A percentile compares a stretch with the other conserved stretches of the same genome.
Conservation (phyloP, 2,113 vertebrate species). For the Aegypius monachus region DNA sequence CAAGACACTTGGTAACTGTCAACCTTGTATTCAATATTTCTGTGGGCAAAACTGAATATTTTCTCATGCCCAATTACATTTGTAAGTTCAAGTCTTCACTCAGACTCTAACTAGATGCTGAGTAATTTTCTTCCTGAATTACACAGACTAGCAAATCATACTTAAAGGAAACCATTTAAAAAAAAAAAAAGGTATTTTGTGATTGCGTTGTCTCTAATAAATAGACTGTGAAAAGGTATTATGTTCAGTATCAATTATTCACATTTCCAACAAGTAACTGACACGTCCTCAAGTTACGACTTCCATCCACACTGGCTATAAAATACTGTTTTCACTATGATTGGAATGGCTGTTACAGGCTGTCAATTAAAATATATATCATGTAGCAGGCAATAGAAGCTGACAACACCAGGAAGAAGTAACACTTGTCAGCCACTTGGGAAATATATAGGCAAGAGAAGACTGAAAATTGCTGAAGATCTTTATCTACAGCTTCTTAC, state of each 20-base stretch:
- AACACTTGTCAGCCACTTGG: slow-evolving; percentile 28
- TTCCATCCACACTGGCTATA: slow-evolving; percentile 10
- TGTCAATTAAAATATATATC: slow-evolving; percentile 59
- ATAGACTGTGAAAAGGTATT: slow-evolving; percentile 28
- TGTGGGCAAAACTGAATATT: background rate
- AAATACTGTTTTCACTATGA: slow-evolving; percentile 8
- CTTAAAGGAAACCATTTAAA: background rate
- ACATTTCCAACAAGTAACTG: background rate
- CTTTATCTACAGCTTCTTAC: slow-evolving; percentile 8
- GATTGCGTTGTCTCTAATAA: background rate
- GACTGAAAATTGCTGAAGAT: slow-evolving; percentile 14
- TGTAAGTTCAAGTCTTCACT: background rate
- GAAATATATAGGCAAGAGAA: slow-evolving; percentile 30
- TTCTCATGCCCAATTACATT: background rate
- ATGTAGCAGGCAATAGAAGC: slow-evolving; percentile 21
- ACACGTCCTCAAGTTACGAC: background rate
- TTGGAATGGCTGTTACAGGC: slow-evolving; percentile 25
- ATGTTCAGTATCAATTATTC: slow-evolving; percentile 40
- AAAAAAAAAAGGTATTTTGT: background rate
- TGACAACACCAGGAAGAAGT: slow-evolving; percentile 19
- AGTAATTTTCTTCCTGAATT: background rate
- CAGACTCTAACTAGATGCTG: background rate
- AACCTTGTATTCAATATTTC: background rate
- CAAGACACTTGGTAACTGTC: background rate
- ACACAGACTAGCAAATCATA: background rate